phyloP scores from a whole-genome alignment of 1,140 invertebrate species.

The Pygmarrhopalites habei region DNA sequence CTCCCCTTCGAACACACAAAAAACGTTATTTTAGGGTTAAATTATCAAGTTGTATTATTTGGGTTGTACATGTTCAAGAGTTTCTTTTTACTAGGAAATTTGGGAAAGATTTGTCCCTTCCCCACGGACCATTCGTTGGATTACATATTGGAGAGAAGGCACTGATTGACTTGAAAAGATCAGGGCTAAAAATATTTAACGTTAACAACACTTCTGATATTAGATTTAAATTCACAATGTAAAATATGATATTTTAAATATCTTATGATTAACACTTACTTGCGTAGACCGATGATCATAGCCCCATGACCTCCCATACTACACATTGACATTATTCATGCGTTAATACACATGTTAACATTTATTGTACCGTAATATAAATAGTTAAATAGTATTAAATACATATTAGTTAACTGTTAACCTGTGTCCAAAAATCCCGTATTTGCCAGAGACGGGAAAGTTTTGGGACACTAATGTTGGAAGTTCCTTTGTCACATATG shows the following conservation, averaged over 20 bases:
- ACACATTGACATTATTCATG: slow-evolving; percentile 36
- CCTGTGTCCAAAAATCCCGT: slow-evolving; percentile 45
- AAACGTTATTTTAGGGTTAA: too few relatives aligned
- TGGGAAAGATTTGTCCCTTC: slow-evolving; percentile 70
- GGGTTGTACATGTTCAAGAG: too few relatives aligned
- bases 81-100: slow-evolving; percentile 73
- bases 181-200: too few relatives aligned
- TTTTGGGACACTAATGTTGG: slow-evolving; percentile 63
- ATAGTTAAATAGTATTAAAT: neutral
- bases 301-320: slow-evolving; percentile 98
- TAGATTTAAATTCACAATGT: too few relatives aligned
- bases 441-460: slow-evolving; percentile 28
- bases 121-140: slow-evolving; percentile 77
- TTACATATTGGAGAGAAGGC: slow-evolving; percentile 96
- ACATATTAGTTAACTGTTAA: slow-evolving; percentile 4
- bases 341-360: neutral
- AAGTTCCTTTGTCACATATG: slow-evolving; percentile 88
- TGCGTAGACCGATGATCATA: slow-evolving; percentile 81
- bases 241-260: too few relatives aligned
- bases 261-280: too few relatives aligned
- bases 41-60: too few relatives aligned
- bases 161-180: slow-evolving; percentile 79
- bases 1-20: too few relatives aligned
- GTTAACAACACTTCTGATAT: too few relatives aligned
- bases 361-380: too few relatives aligned